phyloP scores from a whole-genome alignment of 2,888 invertebrate species.

The Nomada goodeniana region DNA sequence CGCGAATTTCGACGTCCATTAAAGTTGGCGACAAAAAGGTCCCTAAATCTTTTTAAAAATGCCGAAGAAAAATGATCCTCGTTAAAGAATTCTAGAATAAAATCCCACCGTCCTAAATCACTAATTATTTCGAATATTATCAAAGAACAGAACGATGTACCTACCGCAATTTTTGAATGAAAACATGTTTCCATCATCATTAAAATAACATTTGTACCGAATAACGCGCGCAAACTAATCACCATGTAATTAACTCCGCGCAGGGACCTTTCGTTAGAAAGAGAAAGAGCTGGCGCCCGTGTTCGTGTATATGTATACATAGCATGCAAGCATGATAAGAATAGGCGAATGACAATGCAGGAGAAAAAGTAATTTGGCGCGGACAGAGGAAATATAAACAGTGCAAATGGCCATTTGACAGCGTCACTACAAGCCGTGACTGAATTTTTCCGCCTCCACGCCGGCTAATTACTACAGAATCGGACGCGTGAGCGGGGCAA shows the following conservation, averaged over 20 bases:
- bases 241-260: conserved; percentile 28
- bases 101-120: background rate
- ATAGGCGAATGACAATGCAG: conserved; percentile 28
- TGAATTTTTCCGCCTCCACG: conserved; percentile 31
- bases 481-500: conserved; percentile 38
- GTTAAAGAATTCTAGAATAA: background rate
- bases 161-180: background rate
- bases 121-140: background rate
- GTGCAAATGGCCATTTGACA: conserved; percentile 33
- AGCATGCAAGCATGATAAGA: conserved; percentile 1
- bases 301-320: no score
- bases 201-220: background rate
- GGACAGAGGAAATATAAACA: conserved; percentile 50
- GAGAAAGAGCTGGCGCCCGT: background rate
- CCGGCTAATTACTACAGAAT: conserved; percentile 42
- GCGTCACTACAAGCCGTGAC: background rate
- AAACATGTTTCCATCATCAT: background rate
- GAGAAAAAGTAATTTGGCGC: conserved; percentile 43
- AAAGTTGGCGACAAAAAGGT: background rate
- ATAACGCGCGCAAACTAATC: conserved; percentile 12
- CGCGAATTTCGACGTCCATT: conserved; percentile 36
- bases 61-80: background rate
- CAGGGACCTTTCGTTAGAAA: background rate
- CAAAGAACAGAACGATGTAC: background rate
- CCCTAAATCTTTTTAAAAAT: background rate